Evolutionary conservation across 2,797 vertebrate species (phyloP), one percentile per base, ranked within the genome.

Genomic region (Centroberyx gerrardi): DNA sequence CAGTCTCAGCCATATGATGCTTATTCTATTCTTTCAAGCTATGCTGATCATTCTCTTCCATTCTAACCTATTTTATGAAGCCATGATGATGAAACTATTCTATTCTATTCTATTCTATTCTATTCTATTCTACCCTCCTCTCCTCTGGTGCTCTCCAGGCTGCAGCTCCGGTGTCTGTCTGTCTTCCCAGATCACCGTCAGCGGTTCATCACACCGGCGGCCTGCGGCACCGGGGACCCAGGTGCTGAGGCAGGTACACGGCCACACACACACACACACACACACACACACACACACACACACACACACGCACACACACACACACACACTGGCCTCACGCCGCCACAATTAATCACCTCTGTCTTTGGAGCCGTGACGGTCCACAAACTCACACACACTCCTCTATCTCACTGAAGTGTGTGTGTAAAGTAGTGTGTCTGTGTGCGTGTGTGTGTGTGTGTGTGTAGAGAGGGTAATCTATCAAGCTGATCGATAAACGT

Each of bases 401-500:
- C 72, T 77, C 18, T 69, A 51, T 51, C 56, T 51, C 59, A 33
- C 58, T 51, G 53, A 58, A 4, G n/a, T 48, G 55, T 49, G 60
- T 62, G 69, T 59, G 56, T 10, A 33, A 22, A 22, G 22, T 22
- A 22, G 6, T 76, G 48, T 44, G 42, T 44, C 4, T 77, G 49
- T 78, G 64, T 77, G 64, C 63, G 65, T 66, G 71, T 66, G 51
- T 66, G 84, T 62, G 9, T 44, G 13, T 52, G 58, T 28, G 73
- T 63, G 68, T 48, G 58, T 59, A 44, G 42, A 55, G 29, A 14
- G 69, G 69, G 62, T 29, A 62, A 89, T 93, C 82, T 80, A 87
- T 91, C 86, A 87, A 84, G 81, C 71, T 85, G 89, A 93, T 93
- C 86, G 76, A 92, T 92, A 89, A 88, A 87, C 62, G 68, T 80